Conservation (phyloP, 1,140 invertebrate genomes). For the Mizuhopecten yessoensis region DNA sequence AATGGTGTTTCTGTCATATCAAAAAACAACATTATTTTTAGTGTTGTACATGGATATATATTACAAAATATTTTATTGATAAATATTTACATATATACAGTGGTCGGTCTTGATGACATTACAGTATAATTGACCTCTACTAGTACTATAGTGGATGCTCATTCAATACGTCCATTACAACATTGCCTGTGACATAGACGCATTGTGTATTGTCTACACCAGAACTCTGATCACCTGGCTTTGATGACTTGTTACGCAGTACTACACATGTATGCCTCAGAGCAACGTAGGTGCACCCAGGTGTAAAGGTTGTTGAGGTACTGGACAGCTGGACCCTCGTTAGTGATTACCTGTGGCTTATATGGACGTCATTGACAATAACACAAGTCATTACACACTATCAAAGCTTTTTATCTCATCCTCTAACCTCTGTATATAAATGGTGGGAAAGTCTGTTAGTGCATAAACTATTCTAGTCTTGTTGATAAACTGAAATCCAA, state of each 20-base stretch:
- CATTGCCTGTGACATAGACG: background rate
- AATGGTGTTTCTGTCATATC: no score
- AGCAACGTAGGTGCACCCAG: background rate
- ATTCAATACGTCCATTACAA: background rate
- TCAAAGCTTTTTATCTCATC: background rate
- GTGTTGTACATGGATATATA: no score
- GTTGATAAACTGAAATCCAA: no score
- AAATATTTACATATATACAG: background rate
- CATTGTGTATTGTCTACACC: background rate
- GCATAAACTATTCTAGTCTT: no score
- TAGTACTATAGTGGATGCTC: background rate
- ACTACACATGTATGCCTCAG: background rate
- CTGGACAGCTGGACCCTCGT: background rate
- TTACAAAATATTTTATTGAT: no score
- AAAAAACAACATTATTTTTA: no score
- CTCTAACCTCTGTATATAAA: background rate
- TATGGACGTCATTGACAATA: background rate
- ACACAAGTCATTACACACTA: background rate
- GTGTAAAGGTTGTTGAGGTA: background rate
- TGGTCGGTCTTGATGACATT: background rate
- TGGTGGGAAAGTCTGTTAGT: no score
- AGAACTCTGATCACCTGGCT: background rate
- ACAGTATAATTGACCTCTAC: background rate
- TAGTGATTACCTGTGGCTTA: background rate
- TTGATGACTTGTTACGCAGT: background rate